These are phyloP conservation scores for Bombus superbus DNA, from an alignment of 1,140 invertebrate genomes.

Conservation along the genomic window DNA sequence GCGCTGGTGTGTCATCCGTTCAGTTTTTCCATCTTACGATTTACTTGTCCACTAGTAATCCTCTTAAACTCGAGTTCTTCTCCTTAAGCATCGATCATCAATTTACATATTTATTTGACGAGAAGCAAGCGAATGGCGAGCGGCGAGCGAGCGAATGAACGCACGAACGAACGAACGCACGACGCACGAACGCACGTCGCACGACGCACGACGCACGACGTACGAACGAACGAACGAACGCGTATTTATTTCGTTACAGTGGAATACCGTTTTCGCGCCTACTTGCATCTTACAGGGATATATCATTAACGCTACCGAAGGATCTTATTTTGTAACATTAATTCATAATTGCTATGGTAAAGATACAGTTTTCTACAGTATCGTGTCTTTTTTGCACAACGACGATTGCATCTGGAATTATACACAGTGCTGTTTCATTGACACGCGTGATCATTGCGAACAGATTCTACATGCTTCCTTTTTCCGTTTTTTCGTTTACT, in stretches of 20 bases:
- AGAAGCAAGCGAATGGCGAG: constrained; percentile 78
- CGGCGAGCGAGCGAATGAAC: constrained; percentile 75
- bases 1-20: constrained; percentile 48
- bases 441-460: constrained; percentile 3
- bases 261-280: constrained; percentile 74
- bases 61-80: constrained; percentile 54
- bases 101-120: constrained; percentile 74
- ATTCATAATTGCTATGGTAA: constrained; percentile 71
- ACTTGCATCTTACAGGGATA: constrained; percentile 63
- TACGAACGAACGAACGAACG: constrained; percentile 36
- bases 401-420: constrained; percentile 43
- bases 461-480: background rate
- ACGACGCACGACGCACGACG: constrained; percentile 44
- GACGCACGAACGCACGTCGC: constrained; percentile 74
- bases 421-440: constrained; percentile 11
- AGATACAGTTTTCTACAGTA: constrained; percentile 57
- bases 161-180: constrained; percentile 76
- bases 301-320: constrained; percentile 76
- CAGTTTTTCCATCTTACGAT: constrained; percentile 47
- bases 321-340: constrained; percentile 76
- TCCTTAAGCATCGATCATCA: constrained; percentile 67
- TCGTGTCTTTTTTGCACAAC: constrained; percentile 44
- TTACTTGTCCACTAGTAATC: constrained; percentile 9
- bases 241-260: constrained; percentile 76
- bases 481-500: no score